Base-by-base conservation (phyloP, 2,888 invertebrate species). In the Tenthredo mesomela region DNA sequence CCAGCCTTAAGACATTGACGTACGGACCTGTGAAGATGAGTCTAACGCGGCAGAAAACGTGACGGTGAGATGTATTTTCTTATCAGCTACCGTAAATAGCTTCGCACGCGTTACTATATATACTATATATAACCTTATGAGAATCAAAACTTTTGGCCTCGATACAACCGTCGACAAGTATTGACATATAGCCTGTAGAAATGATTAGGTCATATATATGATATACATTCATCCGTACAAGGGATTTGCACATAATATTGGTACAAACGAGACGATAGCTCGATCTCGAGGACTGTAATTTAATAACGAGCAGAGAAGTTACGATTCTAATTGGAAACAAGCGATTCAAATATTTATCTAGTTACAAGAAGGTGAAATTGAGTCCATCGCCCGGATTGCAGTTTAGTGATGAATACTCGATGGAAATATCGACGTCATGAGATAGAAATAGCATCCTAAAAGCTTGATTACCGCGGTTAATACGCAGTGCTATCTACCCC, bases 31-130 rank as follows among this genome's bases (percentile, higher is more conserved):
- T 21, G n/a, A 18, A 58, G 78, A 78, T 54, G 78, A 29, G 33
- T 78, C 33, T 78, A 78, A 78, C n/a, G 21, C 4, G 43, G 43
- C 15, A 25, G 43, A 25, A 47, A 50, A 75, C 43, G 47, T 47
- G 78, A 37, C 33, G n/a, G n/a, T 54, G 58, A 58, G 40, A 78
- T 78, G 37, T 78, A 78, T 78, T 78, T 78, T 78, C 25, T 58
- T 50, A 78, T 78, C 54, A 78, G 10, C 18, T 10, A 40, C 9
- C 15, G 21, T 18, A 78, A 47, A 78, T 78, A 50, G 54, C 78
- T 33, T 25, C 2, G 75, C 78, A 58, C 54, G 37, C 12, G 21
- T 47, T 75, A 75, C 47, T 15, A 37, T 9, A 10, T 21, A 78
- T 33, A n/a, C 50, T 15, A 37, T 9, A 10, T 21, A 78, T 33